phyloP scores from a whole-genome alignment of 2,888 invertebrate genomes.

The Antheraea yamamai region DNA sequence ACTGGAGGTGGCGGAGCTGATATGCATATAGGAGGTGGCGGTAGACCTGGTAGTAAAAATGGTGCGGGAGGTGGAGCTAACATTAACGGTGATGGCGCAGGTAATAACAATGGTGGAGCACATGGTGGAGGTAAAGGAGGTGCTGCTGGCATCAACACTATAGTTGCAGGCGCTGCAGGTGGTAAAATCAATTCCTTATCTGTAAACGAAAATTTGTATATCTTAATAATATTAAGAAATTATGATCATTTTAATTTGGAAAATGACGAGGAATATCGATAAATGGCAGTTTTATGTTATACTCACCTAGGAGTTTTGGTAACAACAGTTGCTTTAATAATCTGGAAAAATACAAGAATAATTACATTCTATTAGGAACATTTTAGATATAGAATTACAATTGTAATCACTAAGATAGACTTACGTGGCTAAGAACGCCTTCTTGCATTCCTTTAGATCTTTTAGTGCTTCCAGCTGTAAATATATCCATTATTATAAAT shows the following conservation, averaged over 20 bases:
- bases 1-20: constrained; percentile 39
- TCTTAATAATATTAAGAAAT: constrained; percentile 1
- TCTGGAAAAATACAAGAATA: constrained; percentile 49
- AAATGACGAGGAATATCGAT: not conserved
- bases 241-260: not conserved
- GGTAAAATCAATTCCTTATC: constrained; percentile 44
- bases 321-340: constrained; percentile 62
- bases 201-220: constrained; percentile 24
- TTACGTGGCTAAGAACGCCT: constrained; percentile 64
- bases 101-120: constrained; percentile 28
- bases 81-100: constrained; percentile 39
- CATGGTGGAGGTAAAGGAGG: constrained; percentile 48
- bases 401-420: constrained; percentile 36
- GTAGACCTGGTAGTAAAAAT: constrained; percentile 31
- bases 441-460: constrained; percentile 73
- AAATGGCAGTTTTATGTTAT: not conserved
- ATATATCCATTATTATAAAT: constrained; percentile 6
- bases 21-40: constrained; percentile 33
- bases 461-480: constrained; percentile 69
- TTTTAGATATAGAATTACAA: not conserved
- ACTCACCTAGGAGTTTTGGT: constrained; percentile 55
- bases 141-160: constrained; percentile 61
- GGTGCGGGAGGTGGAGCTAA: constrained; percentile 36
- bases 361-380: not conserved
- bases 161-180: constrained; percentile 55